These are phyloP conservation scores for Nothocercus nigrocapillus DNA, from an alignment of 2,113 vertebrate genomes.

Conservation along the genomic window DNA sequence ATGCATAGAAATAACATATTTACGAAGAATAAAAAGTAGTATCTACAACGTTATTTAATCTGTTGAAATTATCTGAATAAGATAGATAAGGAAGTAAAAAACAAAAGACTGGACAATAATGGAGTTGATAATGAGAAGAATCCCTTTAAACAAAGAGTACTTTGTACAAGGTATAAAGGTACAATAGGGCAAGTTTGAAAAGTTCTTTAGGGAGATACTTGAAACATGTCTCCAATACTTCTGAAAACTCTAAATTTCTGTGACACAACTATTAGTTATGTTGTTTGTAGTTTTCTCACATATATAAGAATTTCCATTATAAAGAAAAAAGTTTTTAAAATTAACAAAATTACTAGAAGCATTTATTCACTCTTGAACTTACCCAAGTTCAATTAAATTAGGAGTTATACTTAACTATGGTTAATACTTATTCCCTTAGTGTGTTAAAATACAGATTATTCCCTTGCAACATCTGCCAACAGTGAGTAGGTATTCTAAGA, in stretches of 20 bases:
- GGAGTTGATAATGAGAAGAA: background rate
- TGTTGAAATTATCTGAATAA: background rate
- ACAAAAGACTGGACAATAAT: background rate
- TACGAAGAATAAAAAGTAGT: background rate
- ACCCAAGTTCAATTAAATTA: background rate
- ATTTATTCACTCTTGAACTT: background rate
- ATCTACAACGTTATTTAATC: background rate
- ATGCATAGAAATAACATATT: background rate
- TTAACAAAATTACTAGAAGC: background rate
- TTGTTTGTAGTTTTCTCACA: background rate
- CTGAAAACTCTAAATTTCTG: background rate
- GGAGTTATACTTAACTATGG: background rate
- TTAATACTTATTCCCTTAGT: background rate
- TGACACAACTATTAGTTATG: background rate
- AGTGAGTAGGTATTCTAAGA: background rate
- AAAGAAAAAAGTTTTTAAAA: background rate
- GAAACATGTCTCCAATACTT: background rate
- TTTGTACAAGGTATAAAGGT: background rate
- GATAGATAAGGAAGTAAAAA: background rate
- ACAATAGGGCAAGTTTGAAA: background rate
- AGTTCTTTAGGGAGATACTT: background rate
- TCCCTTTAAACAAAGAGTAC: background rate
- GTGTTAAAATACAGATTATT: slow-evolving; percentile 18
- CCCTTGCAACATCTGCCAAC: background rate
- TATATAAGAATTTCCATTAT: background rate